Percentiles rank a stretch among this genome's conserved stretches.
phyloP scores from a whole-genome alignment of 2,888 invertebrate genomes.

The Callyntrura guangdongensis region DNA sequence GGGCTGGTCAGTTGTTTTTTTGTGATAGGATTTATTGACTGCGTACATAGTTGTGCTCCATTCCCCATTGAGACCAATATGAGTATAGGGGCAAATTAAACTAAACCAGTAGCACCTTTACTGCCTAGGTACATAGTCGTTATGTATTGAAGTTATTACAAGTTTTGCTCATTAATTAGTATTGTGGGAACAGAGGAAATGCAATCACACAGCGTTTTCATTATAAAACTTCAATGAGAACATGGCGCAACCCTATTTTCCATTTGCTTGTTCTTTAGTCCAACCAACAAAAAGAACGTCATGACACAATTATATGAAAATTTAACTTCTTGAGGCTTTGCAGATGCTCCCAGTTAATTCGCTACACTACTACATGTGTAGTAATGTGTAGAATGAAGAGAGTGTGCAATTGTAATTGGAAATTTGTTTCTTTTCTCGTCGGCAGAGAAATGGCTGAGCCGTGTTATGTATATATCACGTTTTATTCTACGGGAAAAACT shows the following conservation, averaged over 20 bases:
- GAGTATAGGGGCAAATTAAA: too few species aligned
- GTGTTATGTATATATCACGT: too few species aligned
- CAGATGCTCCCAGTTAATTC: neutral
- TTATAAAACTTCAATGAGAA: neutral
- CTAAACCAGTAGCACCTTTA: too few species aligned
- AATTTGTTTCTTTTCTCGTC: neutral
- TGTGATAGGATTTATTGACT: neutral
- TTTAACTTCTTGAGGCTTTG: neutral
- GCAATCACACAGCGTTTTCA: neutral
- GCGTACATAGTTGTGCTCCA: neutral
- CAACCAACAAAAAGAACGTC: conserved; percentile 1
- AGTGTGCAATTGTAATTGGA: neutral
- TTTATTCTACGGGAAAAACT: neutral
- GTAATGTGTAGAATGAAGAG: neutral
- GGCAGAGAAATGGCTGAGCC: neutral
- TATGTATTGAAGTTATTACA: neutral
- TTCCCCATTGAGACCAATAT: neutral
- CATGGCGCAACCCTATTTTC: neutral
- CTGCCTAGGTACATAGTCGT: neutral
- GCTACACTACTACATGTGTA: neutral
- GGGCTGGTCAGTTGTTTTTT: conserved; percentile 17
- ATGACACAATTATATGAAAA: neutral
- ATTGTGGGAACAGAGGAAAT: conserved; percentile 1
- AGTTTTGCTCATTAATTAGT: conserved; percentile 12
- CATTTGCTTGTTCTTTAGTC: neutral